Evolutionary conservation across 1,140 invertebrate species (phyloP), one percentile per base, ranked within the genome.

Genomic region (Maniola jurtina): DNA sequence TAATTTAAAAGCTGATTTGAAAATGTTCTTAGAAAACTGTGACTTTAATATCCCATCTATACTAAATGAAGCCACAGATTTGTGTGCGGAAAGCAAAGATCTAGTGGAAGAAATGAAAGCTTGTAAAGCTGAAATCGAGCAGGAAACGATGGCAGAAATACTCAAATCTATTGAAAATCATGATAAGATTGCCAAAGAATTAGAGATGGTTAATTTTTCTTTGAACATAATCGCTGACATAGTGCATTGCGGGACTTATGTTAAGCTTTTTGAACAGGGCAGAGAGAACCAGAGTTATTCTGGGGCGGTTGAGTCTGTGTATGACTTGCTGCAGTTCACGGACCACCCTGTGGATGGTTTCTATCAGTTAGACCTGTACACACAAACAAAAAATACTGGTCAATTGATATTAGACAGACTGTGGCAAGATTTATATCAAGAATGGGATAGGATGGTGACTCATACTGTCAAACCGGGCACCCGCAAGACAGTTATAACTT

Each of bases 81-180:
- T 94, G 62, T 77, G 92, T 50, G 64, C 77, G 2, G 90, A 92
- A 71, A 91, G 90, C 58, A 84, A 91, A 42, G 75, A 76, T 40
- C 68, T 94, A 10, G 59, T 92, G 4, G 66, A 89, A 4, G 91
- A 93, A 61, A 91, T 94, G 75, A 79, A 88, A 47, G 61, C 64
- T 8, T 90, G 93, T 34, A 87, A 93, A 66, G 84, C 81, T 42
- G 88, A 91, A 52, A 92, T 94, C 61, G 91, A 93, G 68, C 75
- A 92, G 59, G 75, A 93, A 81, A 91, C 92, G n/a, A 92, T 93
- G 79, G 88, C 92, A 58, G 92, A 94, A 74, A 83, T 94, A 50
- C 75, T 89, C 6, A 89, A 91, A 62, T 92, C 92, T 0, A 91
- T 92, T 9, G 90, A 92, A 54, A 93, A 93, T 72, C 81, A 94